Evolutionary conservation across 1,140 invertebrate species (phyloP).

Genomic region (Cherax quadricarinatus): DNA sequence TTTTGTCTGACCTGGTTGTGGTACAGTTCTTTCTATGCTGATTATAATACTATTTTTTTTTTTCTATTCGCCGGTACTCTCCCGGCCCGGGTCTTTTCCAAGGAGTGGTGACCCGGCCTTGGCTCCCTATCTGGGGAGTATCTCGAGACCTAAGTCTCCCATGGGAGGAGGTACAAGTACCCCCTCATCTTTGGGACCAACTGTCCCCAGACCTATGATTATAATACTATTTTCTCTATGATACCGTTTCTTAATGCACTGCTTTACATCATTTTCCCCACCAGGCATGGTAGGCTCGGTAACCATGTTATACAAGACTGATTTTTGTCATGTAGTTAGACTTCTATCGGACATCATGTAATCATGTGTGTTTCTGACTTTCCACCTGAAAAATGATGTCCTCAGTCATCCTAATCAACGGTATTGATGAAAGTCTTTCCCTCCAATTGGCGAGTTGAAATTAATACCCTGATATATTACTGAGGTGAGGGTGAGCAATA

Average conservation of each 20-base stretch:
- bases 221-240: too few species aligned
- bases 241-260: not conserved
- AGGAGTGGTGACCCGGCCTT: too few species aligned
- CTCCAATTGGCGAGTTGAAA: not conserved
- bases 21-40: not conserved
- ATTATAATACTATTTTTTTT: too few species aligned
- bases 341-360: too few species aligned
- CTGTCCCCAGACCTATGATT: too few species aligned
- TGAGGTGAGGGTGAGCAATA: not conserved
- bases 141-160: too few species aligned
- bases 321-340: too few species aligned
- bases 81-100: too few species aligned
- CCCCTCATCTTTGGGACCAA: too few species aligned
- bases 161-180: too few species aligned
- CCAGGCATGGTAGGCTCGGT: constrained; percentile 22
- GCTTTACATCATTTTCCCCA: not conserved
- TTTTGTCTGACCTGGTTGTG: not conserved
- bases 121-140: too few species aligned
- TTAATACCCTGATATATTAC: not conserved
- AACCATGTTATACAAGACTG: constrained; percentile 13
- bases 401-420: constrained; percentile 1
- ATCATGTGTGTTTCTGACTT: not conserved
- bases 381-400: constrained; percentile 30
- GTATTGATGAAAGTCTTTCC: not conserved
- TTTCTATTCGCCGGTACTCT: too few species aligned